Evolutionary conservation across 2,888 invertebrate species (phyloP).

Genomic region (Euclidia mi): DNA sequence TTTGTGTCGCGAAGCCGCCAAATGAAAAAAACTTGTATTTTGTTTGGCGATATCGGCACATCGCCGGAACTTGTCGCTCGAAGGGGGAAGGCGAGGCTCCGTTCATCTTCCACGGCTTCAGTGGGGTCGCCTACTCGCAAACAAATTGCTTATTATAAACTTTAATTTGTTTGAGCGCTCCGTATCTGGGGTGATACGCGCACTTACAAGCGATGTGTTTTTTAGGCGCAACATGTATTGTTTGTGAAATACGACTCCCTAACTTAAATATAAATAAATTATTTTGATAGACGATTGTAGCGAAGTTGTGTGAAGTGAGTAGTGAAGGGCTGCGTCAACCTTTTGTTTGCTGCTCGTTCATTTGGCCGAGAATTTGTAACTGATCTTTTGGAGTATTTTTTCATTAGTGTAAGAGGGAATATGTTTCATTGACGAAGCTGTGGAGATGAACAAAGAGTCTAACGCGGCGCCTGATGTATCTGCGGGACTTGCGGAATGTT

Average conservation of each 20-base stretch:
- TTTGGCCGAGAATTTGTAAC: neutral
- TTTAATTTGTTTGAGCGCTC: slow-evolving; percentile 32
- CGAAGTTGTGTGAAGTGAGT: neutral
- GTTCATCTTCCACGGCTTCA: slow-evolving; percentile 18
- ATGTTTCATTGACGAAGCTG: slow-evolving; percentile 17
- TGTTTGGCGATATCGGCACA: slow-evolving; percentile 10
- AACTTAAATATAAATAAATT: neutral
- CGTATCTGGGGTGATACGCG: neutral
- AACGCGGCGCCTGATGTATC: slow-evolving; percentile 9
- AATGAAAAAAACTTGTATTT: slow-evolving; percentile 43
- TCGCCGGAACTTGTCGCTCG: neutral
- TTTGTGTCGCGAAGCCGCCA: slow-evolving; percentile 11
- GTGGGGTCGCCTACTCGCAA: slow-evolving; percentile 32
- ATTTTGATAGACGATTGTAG: neutral
- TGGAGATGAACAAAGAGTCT: slow-evolving; percentile 18
- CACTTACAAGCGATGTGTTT: too few relatives aligned
- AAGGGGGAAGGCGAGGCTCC: neutral
- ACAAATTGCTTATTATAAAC: slow-evolving; percentile 53
- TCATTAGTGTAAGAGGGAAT: slow-evolving; percentile 30
- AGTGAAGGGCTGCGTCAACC: neutral
- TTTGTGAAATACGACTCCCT: neutral
- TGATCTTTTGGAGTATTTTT: slow-evolving; percentile 16
- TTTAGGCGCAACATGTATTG: neutral
- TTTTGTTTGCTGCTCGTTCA: slow-evolving; percentile 4
- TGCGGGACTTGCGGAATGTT: slow-evolving; percentile 12